These are phyloP conservation scores for Oceanites oceanicus DNA, from an alignment of 2,113 vertebrate species.

Conservation along the genomic window DNA sequence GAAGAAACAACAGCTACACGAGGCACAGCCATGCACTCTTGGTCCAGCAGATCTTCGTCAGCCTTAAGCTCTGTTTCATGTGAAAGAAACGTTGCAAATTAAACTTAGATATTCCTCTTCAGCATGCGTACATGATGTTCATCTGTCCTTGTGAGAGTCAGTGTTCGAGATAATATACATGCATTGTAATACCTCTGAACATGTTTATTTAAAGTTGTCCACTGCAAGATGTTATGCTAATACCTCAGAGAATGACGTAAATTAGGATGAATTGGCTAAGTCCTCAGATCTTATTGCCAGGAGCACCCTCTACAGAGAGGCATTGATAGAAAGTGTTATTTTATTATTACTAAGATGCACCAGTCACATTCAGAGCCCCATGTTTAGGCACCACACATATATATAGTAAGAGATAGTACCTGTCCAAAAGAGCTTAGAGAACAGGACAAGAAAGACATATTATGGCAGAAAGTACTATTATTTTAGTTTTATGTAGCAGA, in stretches of 20 bases:
- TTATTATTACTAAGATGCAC: not conserved
- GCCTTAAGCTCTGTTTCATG: constrained; percentile 10
- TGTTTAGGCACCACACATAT: not conserved
- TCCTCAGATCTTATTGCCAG: not conserved
- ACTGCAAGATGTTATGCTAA: not conserved
- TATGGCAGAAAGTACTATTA: not conserved
- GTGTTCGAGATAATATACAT: not conserved
- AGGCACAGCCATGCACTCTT: not conserved
- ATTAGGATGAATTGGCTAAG: not conserved
- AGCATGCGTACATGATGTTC: not conserved
- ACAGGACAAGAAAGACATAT: not conserved
- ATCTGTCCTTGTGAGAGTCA: not conserved
- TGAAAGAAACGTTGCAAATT: not conserved
- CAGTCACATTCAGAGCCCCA: not conserved
- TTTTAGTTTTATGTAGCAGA: not conserved
- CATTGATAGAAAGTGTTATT: not conserved
- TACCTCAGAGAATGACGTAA: not conserved
- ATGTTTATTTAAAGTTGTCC: not conserved
- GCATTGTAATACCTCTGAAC: not conserved
- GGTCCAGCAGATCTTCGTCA: not conserved
- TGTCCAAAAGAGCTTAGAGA: not conserved
- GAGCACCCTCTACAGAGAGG: not conserved
- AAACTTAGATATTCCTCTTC: not conserved
- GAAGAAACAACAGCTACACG: not conserved
- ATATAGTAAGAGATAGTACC: not conserved